A percentile compares a stretch with the other conserved stretches of the same genome.
Evolutionary conservation across 2,113 vertebrate species (phyloP).

Genomic region (Pristiophorus japonicus): DNA sequence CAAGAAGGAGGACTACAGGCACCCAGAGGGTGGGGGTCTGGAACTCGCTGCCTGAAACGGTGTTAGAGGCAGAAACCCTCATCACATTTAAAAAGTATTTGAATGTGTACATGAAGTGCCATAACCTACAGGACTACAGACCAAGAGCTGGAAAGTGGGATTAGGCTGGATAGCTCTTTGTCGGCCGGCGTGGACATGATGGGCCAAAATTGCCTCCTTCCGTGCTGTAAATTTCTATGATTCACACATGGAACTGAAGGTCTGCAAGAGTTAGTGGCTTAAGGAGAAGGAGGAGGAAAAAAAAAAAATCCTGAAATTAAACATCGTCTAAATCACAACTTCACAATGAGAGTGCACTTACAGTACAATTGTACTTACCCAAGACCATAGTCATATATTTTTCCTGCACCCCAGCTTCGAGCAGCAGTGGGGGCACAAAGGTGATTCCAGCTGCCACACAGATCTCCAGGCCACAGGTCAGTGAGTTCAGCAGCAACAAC

Average conservation of each 20-base stretch:
- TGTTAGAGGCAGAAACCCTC: no score
- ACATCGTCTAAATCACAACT: not conserved
- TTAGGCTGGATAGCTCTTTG: no score
- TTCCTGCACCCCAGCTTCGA: constrained; percentile 76
- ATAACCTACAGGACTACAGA: no score
- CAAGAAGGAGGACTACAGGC: not conserved
- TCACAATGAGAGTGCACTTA: not conserved
- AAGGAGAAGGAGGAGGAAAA: not conserved
- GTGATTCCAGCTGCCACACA: constrained; percentile 76
- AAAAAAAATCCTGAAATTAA: not conserved
- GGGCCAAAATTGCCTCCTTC: no score
- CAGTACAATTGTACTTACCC: constrained; percentile 52
- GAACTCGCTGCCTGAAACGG: no score
- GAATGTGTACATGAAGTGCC: no score
- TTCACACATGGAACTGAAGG: not conserved
- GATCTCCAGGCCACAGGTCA: constrained; percentile 78
- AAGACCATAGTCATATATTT: constrained; percentile 86
- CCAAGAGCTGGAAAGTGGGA: no score
- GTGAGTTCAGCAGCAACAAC: constrained; percentile 69
- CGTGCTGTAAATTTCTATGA: no score
- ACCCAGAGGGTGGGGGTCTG: no score
- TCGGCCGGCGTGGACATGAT: no score
- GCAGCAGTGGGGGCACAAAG: constrained; percentile 70
- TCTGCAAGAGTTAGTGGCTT: not conserved
- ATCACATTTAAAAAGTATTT: no score